Base-by-base conservation (phyloP, 1,140 invertebrate genomes). In the Brachionus rubens region DNA sequence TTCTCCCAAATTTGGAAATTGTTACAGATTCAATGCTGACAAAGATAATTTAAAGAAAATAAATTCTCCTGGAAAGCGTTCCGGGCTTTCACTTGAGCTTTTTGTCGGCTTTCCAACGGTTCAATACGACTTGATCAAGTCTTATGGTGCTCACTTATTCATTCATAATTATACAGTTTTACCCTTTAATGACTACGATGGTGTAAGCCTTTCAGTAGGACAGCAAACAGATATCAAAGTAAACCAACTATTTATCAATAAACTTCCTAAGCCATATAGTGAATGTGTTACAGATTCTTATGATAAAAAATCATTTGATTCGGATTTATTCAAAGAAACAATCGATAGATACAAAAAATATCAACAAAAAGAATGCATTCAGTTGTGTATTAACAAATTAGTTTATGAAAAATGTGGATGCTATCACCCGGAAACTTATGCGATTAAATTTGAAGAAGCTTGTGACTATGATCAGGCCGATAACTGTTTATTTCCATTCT, bases 191-290 rank as follows among this genome's bases (percentile, higher is more conserved):
- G 40, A 65, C 24, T 65, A 3, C 43, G 59, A 65, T 21, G 40
- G 36, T 21, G 43, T 65, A 14, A 65, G 21, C 12, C 14, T 43
- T n/a, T 10, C 59, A 28, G 43, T 9, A 26, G 59, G 59, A 43
- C 30, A 30, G 14, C 36, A 65, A 24, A 65, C 59, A 43, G 59
- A 65, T 65, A 65, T 65, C 43, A 28, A 43, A 21, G 40, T 65
- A 24, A 43, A 24, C 21, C 36, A 65, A 43, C 2, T 24, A 41
- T 21, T 16, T 46, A 14, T 41, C 5, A 16, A 1, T 16, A 65
- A 65, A 65, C 16, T 65, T 21, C 14, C 33, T 16, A 65, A 65
- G 2, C 59, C 59, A 3, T 16, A 65, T 24, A 65, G 59, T 24
- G 19, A 65, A 19, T 65, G 59, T 41, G 16, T 65, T 41, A 26